Evolutionary conservation across 2,113 vertebrate species (phyloP).

Genomic region (Prunella himalayana): DNA sequence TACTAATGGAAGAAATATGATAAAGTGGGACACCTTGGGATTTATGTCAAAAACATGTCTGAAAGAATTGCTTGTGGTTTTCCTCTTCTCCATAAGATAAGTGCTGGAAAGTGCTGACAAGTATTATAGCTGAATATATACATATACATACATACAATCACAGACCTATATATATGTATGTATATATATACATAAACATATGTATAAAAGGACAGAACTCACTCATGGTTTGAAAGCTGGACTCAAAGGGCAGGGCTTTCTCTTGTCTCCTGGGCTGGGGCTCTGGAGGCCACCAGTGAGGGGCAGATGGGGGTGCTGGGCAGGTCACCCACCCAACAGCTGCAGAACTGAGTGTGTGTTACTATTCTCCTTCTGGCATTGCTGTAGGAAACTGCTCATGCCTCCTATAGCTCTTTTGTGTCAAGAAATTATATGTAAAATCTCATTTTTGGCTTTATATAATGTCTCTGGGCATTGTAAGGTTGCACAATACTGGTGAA

Average conservation of each 20-base stretch:
- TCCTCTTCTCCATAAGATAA: not conserved
- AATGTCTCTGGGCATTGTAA: not conserved
- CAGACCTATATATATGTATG: not conserved
- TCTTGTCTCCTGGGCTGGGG: not conserved
- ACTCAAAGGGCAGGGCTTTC: accelerated
- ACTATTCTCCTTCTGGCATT: not conserved
- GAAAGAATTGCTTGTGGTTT: not conserved
- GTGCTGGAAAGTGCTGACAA: not conserved
- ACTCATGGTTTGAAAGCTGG: not conserved
- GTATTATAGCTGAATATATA: not conserved
- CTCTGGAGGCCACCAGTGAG: not conserved
- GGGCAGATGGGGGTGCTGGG: too few relatives aligned
- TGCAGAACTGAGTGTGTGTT: not conserved
- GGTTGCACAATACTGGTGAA: not conserved
- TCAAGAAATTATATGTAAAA: not conserved
- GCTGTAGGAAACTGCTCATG: not conserved
- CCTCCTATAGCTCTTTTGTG: not conserved
- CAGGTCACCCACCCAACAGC: not conserved
- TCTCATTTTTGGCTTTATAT: not conserved
- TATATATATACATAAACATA: not conserved
- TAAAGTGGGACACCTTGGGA: not conserved
- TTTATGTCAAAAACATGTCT: not conserved
- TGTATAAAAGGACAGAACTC: not conserved
- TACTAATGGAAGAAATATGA: not conserved
- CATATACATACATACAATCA: not conserved